phyloP scores from a whole-genome alignment of 2,888 invertebrate species.

The Abrostola triplasia region DNA sequence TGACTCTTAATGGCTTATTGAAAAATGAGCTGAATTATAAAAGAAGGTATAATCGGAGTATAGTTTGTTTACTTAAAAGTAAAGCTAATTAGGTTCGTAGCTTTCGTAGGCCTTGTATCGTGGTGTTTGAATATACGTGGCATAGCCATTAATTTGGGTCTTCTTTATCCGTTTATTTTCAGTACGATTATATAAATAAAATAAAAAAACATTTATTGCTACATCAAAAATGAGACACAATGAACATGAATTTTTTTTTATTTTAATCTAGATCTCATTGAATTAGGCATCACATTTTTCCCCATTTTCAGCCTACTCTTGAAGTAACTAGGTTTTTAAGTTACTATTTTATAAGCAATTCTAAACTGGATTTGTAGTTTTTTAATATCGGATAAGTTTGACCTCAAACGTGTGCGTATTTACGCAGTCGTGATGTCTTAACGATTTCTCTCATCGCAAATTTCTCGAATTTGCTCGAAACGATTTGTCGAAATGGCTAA shows the following conservation, averaged over 20 bases:
- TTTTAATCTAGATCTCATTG: no score
- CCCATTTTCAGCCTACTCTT: no score
- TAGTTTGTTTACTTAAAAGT: not conserved
- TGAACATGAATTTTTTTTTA: no score
- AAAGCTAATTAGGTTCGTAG: not conserved
- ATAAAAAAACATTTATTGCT: no score
- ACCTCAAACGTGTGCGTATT: slow-evolving; percentile 5
- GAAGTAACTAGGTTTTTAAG: no score
- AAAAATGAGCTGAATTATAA: slow-evolving; percentile 36
- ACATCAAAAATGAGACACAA: no score
- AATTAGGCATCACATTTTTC: no score
- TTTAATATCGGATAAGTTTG: not conserved
- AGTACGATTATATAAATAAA: no score
- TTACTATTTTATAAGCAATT: not conserved
- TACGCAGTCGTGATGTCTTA: slow-evolving; percentile 14
- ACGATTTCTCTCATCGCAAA: slow-evolving; percentile 55
- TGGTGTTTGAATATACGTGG: no score
- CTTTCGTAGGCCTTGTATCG: not conserved
- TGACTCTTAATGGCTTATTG: slow-evolving; percentile 38
- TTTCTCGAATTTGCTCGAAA: slow-evolving; percentile 55
- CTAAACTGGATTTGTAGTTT: not conserved
- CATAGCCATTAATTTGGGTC: no score
- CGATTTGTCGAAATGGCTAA: slow-evolving; percentile 59
- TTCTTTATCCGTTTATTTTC: no score
- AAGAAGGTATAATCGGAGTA: no score